phyloP scores from a whole-genome alignment of 2,797 vertebrate genomes.

The Sebastes oblongus region DNA sequence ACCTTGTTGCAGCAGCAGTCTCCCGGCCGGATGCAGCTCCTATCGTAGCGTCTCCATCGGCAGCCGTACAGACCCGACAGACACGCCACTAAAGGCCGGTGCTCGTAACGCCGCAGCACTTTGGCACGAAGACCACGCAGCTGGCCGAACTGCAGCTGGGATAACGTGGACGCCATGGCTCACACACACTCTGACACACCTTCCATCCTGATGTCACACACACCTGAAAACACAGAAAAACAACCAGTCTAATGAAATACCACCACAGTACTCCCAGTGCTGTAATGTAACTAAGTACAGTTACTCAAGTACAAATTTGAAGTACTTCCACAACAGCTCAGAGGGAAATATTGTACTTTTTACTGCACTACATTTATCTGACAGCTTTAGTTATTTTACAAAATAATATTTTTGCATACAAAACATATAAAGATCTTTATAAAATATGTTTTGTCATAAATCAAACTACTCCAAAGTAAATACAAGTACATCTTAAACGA shows the following conservation, averaged over 20 bases:
- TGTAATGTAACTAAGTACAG: not conserved
- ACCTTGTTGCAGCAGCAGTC: conserved; percentile 87
- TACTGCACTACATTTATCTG: no score
- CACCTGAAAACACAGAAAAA: conserved; percentile 5
- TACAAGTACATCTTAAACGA: not conserved
- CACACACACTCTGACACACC: not conserved
- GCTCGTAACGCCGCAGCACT: conserved; percentile 77
- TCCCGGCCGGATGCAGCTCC: conserved; percentile 72
- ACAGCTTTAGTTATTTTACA: not conserved
- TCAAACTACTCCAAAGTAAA: not conserved
- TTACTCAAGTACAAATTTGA: not conserved
- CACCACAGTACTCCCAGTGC: not conserved
- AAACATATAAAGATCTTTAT: not conserved
- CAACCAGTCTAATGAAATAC: not conserved
- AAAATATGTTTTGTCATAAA: no score
- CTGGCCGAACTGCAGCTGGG: conserved; percentile 76
- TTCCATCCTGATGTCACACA: conserved; percentile 9
- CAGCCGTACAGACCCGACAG: conserved; percentile 88
- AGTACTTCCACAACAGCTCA: not conserved
- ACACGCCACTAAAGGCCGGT: conserved; percentile 82
- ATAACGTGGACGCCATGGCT: conserved; percentile 61
- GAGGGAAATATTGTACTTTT: not conserved
- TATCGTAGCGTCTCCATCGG: conserved; percentile 82
- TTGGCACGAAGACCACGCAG: conserved; percentile 75
- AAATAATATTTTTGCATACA: not conserved